Base-by-base conservation (phyloP, 2,797 vertebrate species). In the Catamblyrhynchus diadema region DNA sequence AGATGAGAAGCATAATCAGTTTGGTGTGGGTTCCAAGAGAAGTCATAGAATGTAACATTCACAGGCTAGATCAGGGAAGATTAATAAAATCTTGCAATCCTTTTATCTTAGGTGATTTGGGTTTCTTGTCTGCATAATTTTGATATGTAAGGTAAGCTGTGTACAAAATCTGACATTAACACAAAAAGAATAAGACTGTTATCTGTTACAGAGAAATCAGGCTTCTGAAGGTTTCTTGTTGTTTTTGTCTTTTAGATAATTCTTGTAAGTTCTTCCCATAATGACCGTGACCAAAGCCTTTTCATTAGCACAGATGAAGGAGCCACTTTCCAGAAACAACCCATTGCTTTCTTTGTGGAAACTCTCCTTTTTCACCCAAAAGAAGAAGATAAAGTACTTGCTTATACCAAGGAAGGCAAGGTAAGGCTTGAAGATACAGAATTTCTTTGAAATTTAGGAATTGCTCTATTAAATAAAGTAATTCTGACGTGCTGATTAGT, bases 291-390 rank as follows among this genome's bases (percentile, higher is more conserved):
- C 86, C 99, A 99, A 98, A 99, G 98, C 97, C 97, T 99, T 83
- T 99, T 99, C 86, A 98, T 99, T 96, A 99, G 99, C 96, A 98
- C 89, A 0, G 99, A 99, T 7, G 99, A 99, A 96, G 99, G 99
- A 9, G 98, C 98, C 41, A 99, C 98, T 60, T 99, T 99, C 98
- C 99, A 99, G 97, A 98, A 98, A 32, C 98, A 99, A 75, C 96
- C 98, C 5, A 95, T 99, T 66, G 88, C 96, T 91, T 99, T 99
- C 97, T 98, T 97, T 13, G 98, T 99, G 39, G 99, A 99, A 75
- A 98, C 97, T 2, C 97, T 99, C 37, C 92, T 99, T 90, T 99
- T 99, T 97, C 99, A 99, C 96, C 99, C 99, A 0, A 98, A 98
- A 91, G 98, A 99, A 32, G 99, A 99, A 95, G 99, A 99, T 97